Percentiles rank a stretch among this genome's conserved stretches.
These are phyloP conservation scores for Hiodon alosoides DNA, from an alignment of 2,113 vertebrate species.

Conservation along the genomic window DNA sequence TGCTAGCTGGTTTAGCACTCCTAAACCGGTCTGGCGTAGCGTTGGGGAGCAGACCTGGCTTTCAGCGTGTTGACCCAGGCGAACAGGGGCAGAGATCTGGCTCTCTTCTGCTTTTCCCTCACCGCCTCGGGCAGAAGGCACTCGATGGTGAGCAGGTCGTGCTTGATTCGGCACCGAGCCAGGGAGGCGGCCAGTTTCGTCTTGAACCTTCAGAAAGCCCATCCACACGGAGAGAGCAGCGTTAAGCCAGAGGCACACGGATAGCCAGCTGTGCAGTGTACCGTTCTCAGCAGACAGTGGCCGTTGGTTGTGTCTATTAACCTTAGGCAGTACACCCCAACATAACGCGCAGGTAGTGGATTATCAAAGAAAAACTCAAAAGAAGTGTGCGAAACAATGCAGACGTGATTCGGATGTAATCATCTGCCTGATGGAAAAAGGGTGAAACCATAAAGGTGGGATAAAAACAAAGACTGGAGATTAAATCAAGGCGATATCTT, in stretches of 20 bases:
- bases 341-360: too few species aligned
- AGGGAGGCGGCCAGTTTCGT: constrained; percentile 81
- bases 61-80: constrained; percentile 79
- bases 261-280: too few species aligned
- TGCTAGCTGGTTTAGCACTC: too few species aligned
- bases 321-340: too few species aligned
- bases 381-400: too few species aligned
- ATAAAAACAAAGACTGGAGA: not conserved
- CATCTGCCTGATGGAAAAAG: too few species aligned
- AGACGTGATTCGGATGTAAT: too few species aligned
- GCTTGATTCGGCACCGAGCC: constrained; percentile 80
- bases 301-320: too few species aligned
- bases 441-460: too few species aligned
- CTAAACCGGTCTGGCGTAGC: not conserved
- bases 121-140: constrained; percentile 71
- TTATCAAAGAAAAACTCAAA: too few species aligned
- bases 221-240: not conserved
- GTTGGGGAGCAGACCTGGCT: constrained; percentile 61
- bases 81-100: constrained; percentile 69
- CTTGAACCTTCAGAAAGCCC: constrained; percentile 61
- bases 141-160: constrained; percentile 70
- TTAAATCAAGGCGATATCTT: not conserved
- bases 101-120: constrained; percentile 65
- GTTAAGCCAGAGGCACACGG: not conserved
- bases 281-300: too few species aligned